Evolutionary conservation across 2,888 invertebrate genomes (phyloP).

Genomic region (Nephrocerus scutellatus): DNA sequence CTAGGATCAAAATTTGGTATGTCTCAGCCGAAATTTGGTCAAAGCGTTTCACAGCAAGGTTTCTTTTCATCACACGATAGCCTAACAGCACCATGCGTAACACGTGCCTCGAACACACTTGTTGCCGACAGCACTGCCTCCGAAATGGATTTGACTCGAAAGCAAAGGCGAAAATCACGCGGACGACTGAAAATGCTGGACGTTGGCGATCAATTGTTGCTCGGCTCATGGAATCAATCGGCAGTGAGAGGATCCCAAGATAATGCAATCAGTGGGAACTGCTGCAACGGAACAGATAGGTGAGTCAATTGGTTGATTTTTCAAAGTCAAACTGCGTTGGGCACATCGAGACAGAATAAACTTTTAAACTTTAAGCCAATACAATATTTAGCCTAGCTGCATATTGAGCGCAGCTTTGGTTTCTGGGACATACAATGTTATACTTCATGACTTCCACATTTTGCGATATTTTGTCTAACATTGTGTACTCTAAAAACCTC

Average conservation of each 20-base stretch:
- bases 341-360: too few relatives aligned
- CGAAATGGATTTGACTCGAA: constrained; percentile 64
- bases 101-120: constrained; percentile 52
- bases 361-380: too few relatives aligned
- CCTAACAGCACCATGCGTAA: constrained; percentile 61
- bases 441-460: too few relatives aligned
- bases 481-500: too few relatives aligned
- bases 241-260: constrained; percentile 49
- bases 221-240: constrained; percentile 61
- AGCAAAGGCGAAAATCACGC: constrained; percentile 57
- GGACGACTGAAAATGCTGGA: constrained; percentile 57
- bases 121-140: constrained; percentile 57
- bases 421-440: too few relatives aligned
- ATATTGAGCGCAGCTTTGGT: too few relatives aligned
- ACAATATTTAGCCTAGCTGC: too few relatives aligned
- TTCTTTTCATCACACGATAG: constrained; percentile 70
- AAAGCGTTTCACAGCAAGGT: constrained; percentile 53
- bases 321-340: too few relatives aligned
- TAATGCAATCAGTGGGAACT: constrained; percentile 54
- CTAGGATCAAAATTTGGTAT: constrained; percentile 74
- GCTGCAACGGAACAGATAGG: constrained; percentile 64
- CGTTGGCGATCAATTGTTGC: constrained; percentile 63
- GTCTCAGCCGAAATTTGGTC: constrained; percentile 52
- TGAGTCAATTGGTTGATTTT: constrained; percentile 33
- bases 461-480: too few relatives aligned